Base-by-base conservation (phyloP, 2,113 vertebrate genomes). In the Otocyon megalotis region DNA sequence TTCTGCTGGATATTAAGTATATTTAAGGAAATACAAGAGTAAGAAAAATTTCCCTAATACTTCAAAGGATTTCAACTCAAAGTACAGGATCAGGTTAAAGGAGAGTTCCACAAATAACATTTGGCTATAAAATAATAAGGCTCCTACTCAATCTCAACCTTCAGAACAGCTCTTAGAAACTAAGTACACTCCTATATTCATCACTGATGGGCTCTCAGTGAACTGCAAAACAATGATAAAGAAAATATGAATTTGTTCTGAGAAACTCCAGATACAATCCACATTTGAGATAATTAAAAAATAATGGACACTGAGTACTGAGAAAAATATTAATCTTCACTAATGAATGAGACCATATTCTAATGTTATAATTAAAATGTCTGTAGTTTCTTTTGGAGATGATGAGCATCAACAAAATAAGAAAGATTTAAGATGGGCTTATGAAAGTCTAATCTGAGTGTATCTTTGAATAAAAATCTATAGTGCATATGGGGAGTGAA, bases 321-420 rank as follows among this genome's bases (percentile, higher is more conserved):
- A 79, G 87, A 92, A 95, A 92, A 13, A 54, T 60, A 60, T 58
- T 92, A 65, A 28, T 94, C 30, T 62, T 93, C 50, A 60, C 53
- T 84, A 80, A 79, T 67, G 32, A 94, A 48, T 92, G 62, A 93
- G 32, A 48, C 32, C 71, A 0, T 65, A 24, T 69, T 53, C 7
- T 81, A n/a, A 43, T 62, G 26, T 63, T 88, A 30, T 90, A 90
- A 97, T 94, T 84, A 67, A 93, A 94, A 90, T 83, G 50, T n/a
- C 74, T 91, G 12, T 60, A 71, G 9, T 71, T 92, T 74, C 35
- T 69, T 74, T 93, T 62, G 43, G 37, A 85, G 80, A 93, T 54
- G 30, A 62, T 28, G 93, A 60, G 35, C 63, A 87, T n/a, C 92
- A 58, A 81, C 30, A 94, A 91, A 96, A 53, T 74, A 63, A 30